Evolutionary conservation across 2,113 vertebrate species (phyloP), one percentile per base, ranked within the genome.

Genomic region (Bagarius yarrelli): DNA sequence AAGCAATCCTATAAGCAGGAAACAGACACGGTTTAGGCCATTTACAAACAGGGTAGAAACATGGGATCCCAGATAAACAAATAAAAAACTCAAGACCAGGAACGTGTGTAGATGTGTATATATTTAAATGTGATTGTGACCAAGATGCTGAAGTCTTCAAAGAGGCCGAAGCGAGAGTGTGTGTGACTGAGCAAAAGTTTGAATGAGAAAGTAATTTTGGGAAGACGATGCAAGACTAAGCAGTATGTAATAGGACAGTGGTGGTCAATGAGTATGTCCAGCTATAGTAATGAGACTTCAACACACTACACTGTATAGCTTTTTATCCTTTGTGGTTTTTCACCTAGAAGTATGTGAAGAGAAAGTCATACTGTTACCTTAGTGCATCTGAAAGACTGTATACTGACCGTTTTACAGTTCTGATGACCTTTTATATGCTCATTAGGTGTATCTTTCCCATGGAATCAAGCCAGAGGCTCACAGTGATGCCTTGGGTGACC

Each of bases 401-500:
- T 83, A 44, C 47, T 44, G 67, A 25, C 55, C 60, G 30, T 25
- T 73, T 82, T 18, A 55, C 30, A 61, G 56, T 60, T 80, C 81
- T 25, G 61, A 53, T 81, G 60, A 36, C 27, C 25, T 80, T 70
- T 82, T 80, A 67, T 78, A 79, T 84, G 80, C 86, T 91, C 87
- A 89, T 90, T 91, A 89, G 80, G 66, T 87, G 88, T 83, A 81
- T 84, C 87, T 84, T 86, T 86, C 87, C 83, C 56, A 83, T 83
- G 73, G 86, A 82, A 90, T 89, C 85, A 85, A 85, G 85, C 69
- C 64, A 82, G 80, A 70, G 9, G 69, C 72, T 70, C 60, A 70
- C 78, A 86, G 81, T 79, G 79, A 86, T 80, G 63, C 82, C 81
- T 83, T 56, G 57, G 1, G 47, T 87, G 79, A 89, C 88, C 81